These are phyloP conservation scores for Otus scops DNA, from an alignment of 2,797 vertebrate species.

Conservation along the genomic window DNA sequence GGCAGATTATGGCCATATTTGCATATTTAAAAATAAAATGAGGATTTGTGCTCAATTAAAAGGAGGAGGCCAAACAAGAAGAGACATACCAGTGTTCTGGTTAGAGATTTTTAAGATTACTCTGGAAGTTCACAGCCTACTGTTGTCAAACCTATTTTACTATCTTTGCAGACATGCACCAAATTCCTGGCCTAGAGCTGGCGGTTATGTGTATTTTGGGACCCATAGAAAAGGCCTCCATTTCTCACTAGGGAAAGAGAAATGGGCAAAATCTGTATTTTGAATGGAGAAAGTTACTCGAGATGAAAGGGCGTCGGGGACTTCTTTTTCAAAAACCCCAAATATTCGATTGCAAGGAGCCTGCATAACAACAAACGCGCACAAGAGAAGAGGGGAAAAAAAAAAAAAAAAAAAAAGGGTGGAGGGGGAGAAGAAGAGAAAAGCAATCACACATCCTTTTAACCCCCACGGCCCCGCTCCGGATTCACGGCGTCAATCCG, in stretches of 20 bases:
- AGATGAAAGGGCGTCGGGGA: not conserved
- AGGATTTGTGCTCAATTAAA: not conserved
- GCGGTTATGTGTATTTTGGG: not conserved
- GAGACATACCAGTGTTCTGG: not conserved
- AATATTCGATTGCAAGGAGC: not conserved
- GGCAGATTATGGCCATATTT: constrained; percentile 43
- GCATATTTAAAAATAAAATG: constrained; percentile 48
- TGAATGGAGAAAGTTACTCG: not conserved
- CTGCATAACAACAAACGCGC: constrained; percentile 18
- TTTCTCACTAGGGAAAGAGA: not conserved
- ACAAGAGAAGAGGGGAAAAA: not conserved
- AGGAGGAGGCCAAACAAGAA: not conserved
- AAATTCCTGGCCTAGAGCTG: not conserved
- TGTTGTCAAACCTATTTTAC: not conserved
- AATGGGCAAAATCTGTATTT: not conserved
- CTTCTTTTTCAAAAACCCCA: not conserved
- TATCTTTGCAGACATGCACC: not conserved
- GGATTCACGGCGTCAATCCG: not conserved
- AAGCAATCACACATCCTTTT: constrained; percentile 19
- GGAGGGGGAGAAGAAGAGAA: not conserved
- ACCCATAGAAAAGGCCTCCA: not conserved
- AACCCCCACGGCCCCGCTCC: not conserved
- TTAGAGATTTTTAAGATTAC: not conserved
- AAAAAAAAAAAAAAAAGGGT: not conserved
- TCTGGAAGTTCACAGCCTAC: not conserved